Evolutionary conservation across 2,888 invertebrate genomes (phyloP).

Genomic region (Strigamia crassipes): DNA sequence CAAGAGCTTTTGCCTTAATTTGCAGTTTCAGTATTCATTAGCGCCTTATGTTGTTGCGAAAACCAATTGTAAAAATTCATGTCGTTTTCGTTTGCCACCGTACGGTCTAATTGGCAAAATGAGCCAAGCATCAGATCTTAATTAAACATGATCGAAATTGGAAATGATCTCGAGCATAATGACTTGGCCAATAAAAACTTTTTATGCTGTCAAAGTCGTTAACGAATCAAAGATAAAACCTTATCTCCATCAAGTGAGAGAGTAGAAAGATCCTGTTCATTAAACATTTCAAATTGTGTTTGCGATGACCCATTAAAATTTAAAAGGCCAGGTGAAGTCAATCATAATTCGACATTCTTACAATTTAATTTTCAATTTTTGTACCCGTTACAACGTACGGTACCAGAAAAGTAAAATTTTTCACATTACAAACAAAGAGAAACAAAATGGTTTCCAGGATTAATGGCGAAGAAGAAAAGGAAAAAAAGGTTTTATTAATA

Average conservation of each 20-base stretch:
- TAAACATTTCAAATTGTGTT: neutral
- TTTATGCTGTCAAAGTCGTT: conserved; percentile 28
- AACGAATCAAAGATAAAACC: conserved; percentile 25
- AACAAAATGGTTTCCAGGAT: neutral
- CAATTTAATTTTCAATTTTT: neutral
- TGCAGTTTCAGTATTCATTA: conserved; percentile 38
- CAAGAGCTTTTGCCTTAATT: conserved; percentile 26
- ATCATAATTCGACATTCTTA: no score
- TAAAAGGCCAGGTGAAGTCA: no score
- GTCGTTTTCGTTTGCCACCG: conserved; percentile 19
- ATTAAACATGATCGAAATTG: conserved; percentile 42
- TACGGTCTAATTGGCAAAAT: conserved; percentile 14
- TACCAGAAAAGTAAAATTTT: neutral
- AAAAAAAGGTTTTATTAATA: neutral
- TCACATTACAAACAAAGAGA: neutral
- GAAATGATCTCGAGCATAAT: conserved; percentile 35
- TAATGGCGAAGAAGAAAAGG: neutral
- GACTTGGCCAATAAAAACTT: conserved; percentile 24
- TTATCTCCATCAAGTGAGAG: neutral
- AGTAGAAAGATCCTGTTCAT: conserved; percentile 3
- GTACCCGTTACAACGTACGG: neutral
- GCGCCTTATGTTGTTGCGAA: conserved; percentile 38
- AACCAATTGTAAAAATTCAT: conserved; percentile 38
- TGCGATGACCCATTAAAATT: neutral
- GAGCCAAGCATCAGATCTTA: conserved; percentile 36